Conservation (phyloP, 2,113 vertebrate species). For the Nerophis lumbriciformis region DNA sequence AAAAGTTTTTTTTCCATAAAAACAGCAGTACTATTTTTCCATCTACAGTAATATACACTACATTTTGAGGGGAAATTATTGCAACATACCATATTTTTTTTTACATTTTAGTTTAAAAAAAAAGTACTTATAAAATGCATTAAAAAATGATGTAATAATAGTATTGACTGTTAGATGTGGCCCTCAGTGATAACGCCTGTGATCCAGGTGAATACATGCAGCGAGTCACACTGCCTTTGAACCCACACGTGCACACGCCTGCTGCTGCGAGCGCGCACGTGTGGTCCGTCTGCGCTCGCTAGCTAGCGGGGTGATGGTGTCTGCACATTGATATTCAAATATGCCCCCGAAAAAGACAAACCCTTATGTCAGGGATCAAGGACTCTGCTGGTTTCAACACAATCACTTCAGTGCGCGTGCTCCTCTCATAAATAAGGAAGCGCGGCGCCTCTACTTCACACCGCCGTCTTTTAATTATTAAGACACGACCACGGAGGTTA, state of each 20-base stretch:
- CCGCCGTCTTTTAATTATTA: conserved; percentile 69
- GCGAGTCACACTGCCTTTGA: conserved; percentile 22
- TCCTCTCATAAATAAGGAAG: conserved; percentile 69
- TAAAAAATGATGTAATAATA: too few species aligned
- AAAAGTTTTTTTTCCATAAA: too few species aligned
- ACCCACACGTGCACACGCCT: conserved; percentile 20
- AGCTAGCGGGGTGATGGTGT: conserved; percentile 50
- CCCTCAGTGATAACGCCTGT: too few species aligned
- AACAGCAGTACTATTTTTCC: too few species aligned
- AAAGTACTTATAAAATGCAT: too few species aligned
- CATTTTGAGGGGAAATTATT: too few species aligned
- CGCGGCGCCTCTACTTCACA: conserved; percentile 62
- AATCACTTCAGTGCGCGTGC: conserved; percentile 60
- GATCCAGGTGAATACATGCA: conserved; percentile 1
- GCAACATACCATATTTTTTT: too few species aligned
- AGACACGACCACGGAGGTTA: conserved; percentile 62
- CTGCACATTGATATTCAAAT: conserved; percentile 69
- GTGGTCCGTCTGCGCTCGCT: conserved; percentile 34
- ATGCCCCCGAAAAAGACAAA: conserved; percentile 64
- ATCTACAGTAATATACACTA: too few species aligned
- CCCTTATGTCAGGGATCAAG: conserved; percentile 71
- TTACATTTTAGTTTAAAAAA: too few species aligned
- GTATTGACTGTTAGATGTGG: too few species aligned
- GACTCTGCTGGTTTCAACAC: conserved; percentile 67
- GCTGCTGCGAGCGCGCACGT: conserved; percentile 12